Evolutionary conservation across 2,797 vertebrate species (phyloP).

Genomic region (Phataginus tetradactyla): DNA sequence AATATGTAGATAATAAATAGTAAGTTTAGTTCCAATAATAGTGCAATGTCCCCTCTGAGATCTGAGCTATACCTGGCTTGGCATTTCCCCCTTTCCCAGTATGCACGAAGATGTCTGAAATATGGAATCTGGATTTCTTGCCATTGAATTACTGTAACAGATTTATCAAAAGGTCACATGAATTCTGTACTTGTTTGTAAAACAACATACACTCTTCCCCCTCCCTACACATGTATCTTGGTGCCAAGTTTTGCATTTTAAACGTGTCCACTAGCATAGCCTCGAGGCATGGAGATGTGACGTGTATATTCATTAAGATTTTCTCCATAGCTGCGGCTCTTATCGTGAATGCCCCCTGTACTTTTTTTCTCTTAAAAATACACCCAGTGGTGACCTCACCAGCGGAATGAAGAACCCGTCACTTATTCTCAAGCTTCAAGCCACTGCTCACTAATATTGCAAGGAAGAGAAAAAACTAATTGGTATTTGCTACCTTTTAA

Average conservation of each 20-base stretch:
- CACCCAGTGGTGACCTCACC: neutral
- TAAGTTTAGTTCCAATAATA: neutral
- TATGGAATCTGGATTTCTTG: neutral
- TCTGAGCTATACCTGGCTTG: neutral
- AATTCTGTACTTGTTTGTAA: neutral
- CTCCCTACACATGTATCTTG: neutral
- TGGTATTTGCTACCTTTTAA: neutral
- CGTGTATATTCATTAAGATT: neutral
- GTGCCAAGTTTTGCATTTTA: neutral
- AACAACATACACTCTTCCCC: neutral
- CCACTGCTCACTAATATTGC: neutral
- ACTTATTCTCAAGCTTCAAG: neutral
- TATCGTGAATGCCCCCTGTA: accelerated
- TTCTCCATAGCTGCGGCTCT: neutral
- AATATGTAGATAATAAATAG: neutral
- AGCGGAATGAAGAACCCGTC: neutral
- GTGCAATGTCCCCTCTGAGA: neutral
- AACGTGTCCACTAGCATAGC: neutral
- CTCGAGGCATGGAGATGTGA: neutral
- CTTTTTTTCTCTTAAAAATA: neutral
- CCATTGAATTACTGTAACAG: neutral
- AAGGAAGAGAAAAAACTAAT: neutral
- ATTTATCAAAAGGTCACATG: neutral
- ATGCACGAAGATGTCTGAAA: neutral
- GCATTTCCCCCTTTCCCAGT: neutral